A percentile compares a stretch with the other conserved stretches of the same genome.
phyloP scores from a whole-genome alignment of 1,140 invertebrate species.

The fruit fly (Drosophila melanogaster) region Release_6_plus_ISO1_MT NC_004354.4:2822501-2823000 shows the following conservation, averaged over 20 bases:
- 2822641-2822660: too few species aligned
- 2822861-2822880: conserved; percentile 12
- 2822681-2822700: too few species aligned
- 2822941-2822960: conserved; percentile 78
- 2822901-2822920: conserved; percentile 29
- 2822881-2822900: conserved; percentile 11
- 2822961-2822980: conserved; percentile 79
- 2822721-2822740: neutral
- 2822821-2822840: conserved; percentile 66
- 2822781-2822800: conserved; percentile 59
- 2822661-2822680: too few species aligned
- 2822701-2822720: neutral
- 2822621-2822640: neutral
- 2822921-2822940: conserved; percentile 78
- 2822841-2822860: conserved; percentile 21
- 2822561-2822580: conserved; percentile 20
- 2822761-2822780: neutral
- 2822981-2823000: conserved; percentile 62
- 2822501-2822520: conserved; percentile 18
- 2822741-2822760: neutral
- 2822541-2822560: conserved; percentile 64
- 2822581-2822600: conserved; percentile 11
- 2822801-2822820: conserved; percentile 60
- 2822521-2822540: conserved; percentile 49
- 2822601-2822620: neutral